phyloP scores from a whole-genome alignment of 1,140 invertebrate species.

The Trissolcus basalis region DNA sequence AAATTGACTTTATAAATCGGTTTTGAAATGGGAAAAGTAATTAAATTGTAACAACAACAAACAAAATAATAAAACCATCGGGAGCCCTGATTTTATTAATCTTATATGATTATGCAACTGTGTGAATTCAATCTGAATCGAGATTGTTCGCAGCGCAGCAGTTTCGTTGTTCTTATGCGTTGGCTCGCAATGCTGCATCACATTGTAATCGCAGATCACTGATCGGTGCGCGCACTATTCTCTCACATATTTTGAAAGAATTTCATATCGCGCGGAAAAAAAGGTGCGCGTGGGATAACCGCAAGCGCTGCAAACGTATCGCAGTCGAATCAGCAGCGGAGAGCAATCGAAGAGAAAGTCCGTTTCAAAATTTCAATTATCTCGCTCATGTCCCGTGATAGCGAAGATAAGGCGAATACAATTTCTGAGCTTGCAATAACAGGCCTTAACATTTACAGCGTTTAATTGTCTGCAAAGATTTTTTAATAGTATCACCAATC shows the following conservation, averaged over 20 bases:
- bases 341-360: slow-evolving; percentile 37
- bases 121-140: no score
- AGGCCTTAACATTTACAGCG: not conserved
- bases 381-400: not conserved
- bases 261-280: slow-evolving; percentile 5
- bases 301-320: not conserved
- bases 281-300: slow-evolving; percentile 24
- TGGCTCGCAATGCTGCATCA: not conserved
- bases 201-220: not conserved
- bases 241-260: slow-evolving; percentile 34
- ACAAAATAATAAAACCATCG: no score
- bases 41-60: no score
- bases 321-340: slow-evolving; percentile 12
- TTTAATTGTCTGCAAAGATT: no score
- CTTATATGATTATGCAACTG: no score
- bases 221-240: not conserved
- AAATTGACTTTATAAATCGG: no score
- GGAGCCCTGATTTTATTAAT: no score
- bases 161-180: no score
- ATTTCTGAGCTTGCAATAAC: slow-evolving; percentile 16
- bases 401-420: slow-evolving; percentile 6
- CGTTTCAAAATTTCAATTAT: slow-evolving; percentile 43
- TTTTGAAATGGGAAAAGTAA: no score
- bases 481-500: no score
- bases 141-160: no score